Evolutionary conservation across 2,797 vertebrate genomes (phyloP).

Genomic region (Esox masquinongy): DNA sequence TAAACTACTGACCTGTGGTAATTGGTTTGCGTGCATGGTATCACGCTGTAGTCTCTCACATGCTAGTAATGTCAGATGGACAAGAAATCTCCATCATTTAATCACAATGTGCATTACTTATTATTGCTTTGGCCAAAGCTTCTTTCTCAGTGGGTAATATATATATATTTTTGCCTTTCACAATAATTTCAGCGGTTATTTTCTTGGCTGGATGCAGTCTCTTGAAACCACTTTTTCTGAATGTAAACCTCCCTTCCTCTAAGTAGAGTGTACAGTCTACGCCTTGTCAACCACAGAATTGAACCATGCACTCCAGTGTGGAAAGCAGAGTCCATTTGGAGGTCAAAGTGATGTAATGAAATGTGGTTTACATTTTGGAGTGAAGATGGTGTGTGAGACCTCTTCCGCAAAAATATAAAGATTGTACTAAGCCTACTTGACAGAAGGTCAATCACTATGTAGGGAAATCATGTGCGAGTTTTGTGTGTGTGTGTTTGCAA

Average conservation of each 20-base stretch:
- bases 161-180: background rate
- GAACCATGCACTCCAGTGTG: slow-evolving; percentile 10
- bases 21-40: background rate
- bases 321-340: slow-evolving; percentile 39
- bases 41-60: background rate
- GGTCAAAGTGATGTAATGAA: slow-evolving; percentile 39
- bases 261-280: background rate
- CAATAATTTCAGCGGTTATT: background rate
- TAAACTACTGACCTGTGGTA: slow-evolving; percentile 14
- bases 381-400: slow-evolving; percentile 34
- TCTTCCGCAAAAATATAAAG: background rate
- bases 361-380: slow-evolving; percentile 46
- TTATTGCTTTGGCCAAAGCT: slow-evolving; percentile 1
- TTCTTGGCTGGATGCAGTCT: slow-evolving; percentile 10
- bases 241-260: background rate
- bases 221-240: background rate
- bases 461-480: background rate
- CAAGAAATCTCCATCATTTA: background rate
- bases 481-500: background rate
- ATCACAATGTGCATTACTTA: background rate
- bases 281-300: background rate
- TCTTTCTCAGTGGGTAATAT: background rate
- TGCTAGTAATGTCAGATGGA: slow-evolving; percentile 1
- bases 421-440: background rate
- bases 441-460: background rate